Evolutionary conservation across 64 coral and sea anemone species (phyloP), one percentile per base, ranked within the genome.

Genomic region (Trachythela sp.): DNA sequence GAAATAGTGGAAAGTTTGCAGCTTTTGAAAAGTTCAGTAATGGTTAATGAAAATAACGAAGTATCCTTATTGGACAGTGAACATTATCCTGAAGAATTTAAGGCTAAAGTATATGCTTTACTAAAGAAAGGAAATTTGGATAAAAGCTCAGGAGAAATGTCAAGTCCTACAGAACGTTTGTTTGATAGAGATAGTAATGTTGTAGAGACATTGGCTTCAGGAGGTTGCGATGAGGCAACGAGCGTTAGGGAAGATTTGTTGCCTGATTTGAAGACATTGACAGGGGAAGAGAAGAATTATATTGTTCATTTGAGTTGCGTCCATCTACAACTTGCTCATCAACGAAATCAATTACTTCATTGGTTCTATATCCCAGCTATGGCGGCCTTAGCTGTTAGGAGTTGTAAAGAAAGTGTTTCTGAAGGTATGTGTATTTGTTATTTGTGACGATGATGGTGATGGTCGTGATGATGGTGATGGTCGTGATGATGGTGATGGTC

Each of bases 291-390:
- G 10, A 35, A 80, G 75, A 39, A 80, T 39, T 80, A 80, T 80
- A 13, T 80, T 17, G 8, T 80, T 15, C 13, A 80, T 39, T 39
- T 80, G 17, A 80, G 27, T 17, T 80, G 75, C 20, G 31, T 80
- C 13, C 75, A 80, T 39, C 75, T 80, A 0, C 75, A 80, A 80
- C 75, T 80, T 80, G 75, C 75, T 37, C 75, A 80, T 39, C 75
- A 80, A 80, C 31, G 75, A 37, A 80, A 80, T 80, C 75, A 80
- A 36, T 22, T 80, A 9, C 37, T 80, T 35, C 75, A 80, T 18
- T 80, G 75, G 75, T 80, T 80, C 20, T 80, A 34, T 80, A 15
- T 80, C 15, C 75, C 75, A 37, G 75, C 75, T 5, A 80, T 80
- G 75, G 75, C 37, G 30, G 30, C 37, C 30, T 22, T 80, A 10